phyloP scores from a whole-genome alignment of 2,888 invertebrate species.

The Antheraea assamensis region DNA sequence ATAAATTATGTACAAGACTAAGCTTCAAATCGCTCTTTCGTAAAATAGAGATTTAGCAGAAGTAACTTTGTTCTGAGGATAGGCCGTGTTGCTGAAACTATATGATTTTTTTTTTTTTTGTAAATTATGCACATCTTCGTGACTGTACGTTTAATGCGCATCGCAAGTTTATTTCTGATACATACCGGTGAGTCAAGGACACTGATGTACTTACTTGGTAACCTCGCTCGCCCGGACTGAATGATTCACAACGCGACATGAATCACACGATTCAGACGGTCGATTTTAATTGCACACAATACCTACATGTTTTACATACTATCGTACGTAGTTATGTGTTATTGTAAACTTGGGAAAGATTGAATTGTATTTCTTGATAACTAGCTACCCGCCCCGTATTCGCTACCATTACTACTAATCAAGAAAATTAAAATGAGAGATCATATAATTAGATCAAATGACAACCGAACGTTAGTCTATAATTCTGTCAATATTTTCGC shows the following conservation, averaged over 20 bases:
- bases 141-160: constrained; percentile 22
- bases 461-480: too few relatives aligned
- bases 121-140: not conserved
- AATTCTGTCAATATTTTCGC: too few relatives aligned
- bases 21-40: too few relatives aligned
- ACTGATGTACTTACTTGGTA: constrained; percentile 40
- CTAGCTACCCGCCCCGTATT: too few relatives aligned
- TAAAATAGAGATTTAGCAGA: too few relatives aligned
- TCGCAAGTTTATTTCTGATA: constrained; percentile 46
- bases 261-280: constrained; percentile 23
- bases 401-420: too few relatives aligned
- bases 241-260: constrained; percentile 7
- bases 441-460: too few relatives aligned
- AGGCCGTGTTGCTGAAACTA: not conserved
- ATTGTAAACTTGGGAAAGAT: not conserved
- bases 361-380: not conserved
- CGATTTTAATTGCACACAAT: constrained; percentile 7
- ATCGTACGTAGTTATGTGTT: not conserved
- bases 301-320: not conserved
- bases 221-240: constrained; percentile 47
- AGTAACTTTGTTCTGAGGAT: too few relatives aligned
- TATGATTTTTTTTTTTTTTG: not conserved
- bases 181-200: constrained; percentile 53
- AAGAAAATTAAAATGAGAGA: too few relatives aligned
- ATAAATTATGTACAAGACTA: too few relatives aligned